These are phyloP conservation scores for Olivierus martensii DNA, from an alignment of 1,140 invertebrate genomes.

Conservation along the genomic window DNA sequence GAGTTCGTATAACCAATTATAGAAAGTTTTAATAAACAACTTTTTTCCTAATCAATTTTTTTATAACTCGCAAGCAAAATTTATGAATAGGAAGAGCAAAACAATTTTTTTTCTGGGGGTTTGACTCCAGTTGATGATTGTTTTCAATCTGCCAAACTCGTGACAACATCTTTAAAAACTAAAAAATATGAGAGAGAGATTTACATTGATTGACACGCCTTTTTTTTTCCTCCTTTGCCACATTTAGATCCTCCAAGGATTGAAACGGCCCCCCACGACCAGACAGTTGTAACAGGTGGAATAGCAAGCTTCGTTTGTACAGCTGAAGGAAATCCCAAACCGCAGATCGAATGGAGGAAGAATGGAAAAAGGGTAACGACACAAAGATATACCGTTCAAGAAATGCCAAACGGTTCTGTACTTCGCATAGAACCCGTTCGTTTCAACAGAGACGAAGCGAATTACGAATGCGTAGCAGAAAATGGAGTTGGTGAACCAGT, in stretches of 20 bases:
- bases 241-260: conserved; percentile 78
- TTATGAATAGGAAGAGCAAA: conserved; percentile 3
- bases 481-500: conserved; percentile 57
- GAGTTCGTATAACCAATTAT: too few relatives aligned
- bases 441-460: conserved; percentile 63
- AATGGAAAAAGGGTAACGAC: conserved; percentile 29
- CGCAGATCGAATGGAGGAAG: conserved; percentile 36
- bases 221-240: conserved; percentile 9
- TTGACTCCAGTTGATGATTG: neutral
- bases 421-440: conserved; percentile 85
- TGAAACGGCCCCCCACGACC: conserved; percentile 64
- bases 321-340: conserved; percentile 68
- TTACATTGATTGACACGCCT: conserved; percentile 2
- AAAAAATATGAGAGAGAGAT: neutral
- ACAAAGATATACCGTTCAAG: conserved; percentile 31
- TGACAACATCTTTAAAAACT: neutral
- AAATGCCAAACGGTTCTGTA: conserved; percentile 54
- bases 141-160: neutral
- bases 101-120: neutral
- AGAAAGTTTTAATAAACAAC: too few relatives aligned
- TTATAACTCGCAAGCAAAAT: neutral
- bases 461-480: conserved; percentile 49
- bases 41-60: too few relatives aligned
- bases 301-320: conserved; percentile 91
- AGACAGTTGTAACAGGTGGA: conserved; percentile 73